Percentiles rank a stretch among this genome's conserved stretches.
These are phyloP conservation scores for Cosmia pyralina DNA, from an alignment of 2,888 invertebrate species.

Conservation along the genomic window DNA sequence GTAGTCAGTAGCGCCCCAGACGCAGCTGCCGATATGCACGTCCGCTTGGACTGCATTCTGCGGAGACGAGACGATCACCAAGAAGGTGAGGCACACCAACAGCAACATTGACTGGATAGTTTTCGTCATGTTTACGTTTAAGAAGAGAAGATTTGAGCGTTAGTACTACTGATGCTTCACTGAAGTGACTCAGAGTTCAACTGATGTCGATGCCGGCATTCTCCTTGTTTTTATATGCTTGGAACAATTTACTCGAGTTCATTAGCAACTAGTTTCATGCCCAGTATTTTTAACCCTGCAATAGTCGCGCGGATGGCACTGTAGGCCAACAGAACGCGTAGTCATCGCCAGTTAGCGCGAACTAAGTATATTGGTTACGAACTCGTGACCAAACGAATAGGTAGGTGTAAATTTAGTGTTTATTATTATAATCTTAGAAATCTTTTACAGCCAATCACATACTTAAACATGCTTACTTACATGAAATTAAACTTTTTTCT, in stretches of 20 bases:
- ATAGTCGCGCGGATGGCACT: neutral
- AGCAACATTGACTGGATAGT: conserved; percentile 34
- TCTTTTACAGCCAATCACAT: neutral
- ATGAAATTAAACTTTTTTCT: neutral
- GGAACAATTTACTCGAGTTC: neutral
- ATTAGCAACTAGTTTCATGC: conserved; percentile 8
- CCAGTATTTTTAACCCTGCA: conserved; percentile 13
- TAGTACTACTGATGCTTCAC: conserved; percentile 30
- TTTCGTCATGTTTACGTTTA: conserved; percentile 36
- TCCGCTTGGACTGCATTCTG: conserved; percentile 63
- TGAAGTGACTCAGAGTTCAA: conserved; percentile 5
- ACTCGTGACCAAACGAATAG: neutral
- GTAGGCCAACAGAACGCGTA: neutral
- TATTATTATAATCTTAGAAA: neutral
- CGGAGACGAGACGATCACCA: conserved; percentile 66
- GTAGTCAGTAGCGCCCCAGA: conserved; percentile 70
- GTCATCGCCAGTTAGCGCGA: neutral
- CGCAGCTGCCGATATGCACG: conserved; percentile 67
- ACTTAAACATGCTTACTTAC: neutral
- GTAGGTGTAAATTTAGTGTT: neutral
- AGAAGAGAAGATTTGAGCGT: neutral
- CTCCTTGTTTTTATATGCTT: conserved; percentile 31
- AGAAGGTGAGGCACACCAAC: conserved; percentile 61
- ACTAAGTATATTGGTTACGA: neutral
- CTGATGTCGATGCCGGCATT: conserved; percentile 10